Evolutionary conservation across 2,888 invertebrate species (phyloP), one percentile per base, ranked within the genome.

Genomic region (Dryocosmus kuriphilus): DNA sequence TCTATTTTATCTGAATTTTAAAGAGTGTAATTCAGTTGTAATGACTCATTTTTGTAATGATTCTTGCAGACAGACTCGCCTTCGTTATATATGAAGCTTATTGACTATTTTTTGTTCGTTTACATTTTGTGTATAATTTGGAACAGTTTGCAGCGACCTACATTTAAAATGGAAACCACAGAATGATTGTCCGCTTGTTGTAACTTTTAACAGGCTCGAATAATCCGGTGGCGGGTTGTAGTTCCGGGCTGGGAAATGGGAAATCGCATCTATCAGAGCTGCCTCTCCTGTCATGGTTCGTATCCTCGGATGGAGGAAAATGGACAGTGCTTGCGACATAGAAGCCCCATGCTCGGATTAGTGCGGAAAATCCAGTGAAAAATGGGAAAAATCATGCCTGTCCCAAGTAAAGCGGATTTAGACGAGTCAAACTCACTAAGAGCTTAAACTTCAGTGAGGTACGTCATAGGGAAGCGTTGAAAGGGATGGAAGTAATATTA

Each of bases 381-480:
- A 67, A 67, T 67, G 67, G 16, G 41, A 67, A 67, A 41, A 46
- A 67, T 46, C 67, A 67, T 38, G 46, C 9, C 67, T 46, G 27
- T 19, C 16, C 22, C 27, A 16, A 65, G 38, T 19, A 67, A 67
- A 67, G 27, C 11, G 46, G 41, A 67, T 67, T 67, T 67, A 19
- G 41, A 67, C 67, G 27, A 67, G 65, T 65, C 38, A 24, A 22
- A 38, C 65, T 65, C 38, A 24, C 38, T 65, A 41, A 65, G 35
- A 41, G 65, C 65, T 65, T 65, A 38, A 65, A 22, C 65, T 65
- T 51, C 51, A 3, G 16, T 19, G 19, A 46, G 5, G 51, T 4
- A 9, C 41, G 16, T 1, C 51, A n/a, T n/a, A n/a, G n/a, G n/a
- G n/a, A n/a, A n/a, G n/a, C 8, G n/a, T 51, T 51, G 51, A 51